These are phyloP conservation scores for Montipora cactus DNA, from an alignment of 64 coral and sea anemone genomes.

Conservation along the genomic window DNA sequence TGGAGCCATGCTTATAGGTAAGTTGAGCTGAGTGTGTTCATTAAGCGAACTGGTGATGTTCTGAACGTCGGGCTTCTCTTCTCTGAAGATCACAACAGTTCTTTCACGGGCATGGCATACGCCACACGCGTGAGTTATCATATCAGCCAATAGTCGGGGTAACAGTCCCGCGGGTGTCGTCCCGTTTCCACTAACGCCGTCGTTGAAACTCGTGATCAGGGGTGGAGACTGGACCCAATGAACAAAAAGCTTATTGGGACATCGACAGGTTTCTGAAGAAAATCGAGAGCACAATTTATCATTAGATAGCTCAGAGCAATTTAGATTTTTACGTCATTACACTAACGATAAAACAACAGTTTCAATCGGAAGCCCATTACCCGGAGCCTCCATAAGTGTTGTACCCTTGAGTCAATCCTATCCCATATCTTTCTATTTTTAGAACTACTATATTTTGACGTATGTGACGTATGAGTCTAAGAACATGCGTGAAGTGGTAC, in stretches of 20 bases:
- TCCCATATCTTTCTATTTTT: too few species aligned
- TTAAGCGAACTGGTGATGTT: background rate
- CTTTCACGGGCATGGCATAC: background rate
- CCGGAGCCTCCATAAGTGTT: too few species aligned
- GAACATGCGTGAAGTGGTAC: too few species aligned
- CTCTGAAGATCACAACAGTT: background rate
- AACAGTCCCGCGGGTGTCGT: background rate
- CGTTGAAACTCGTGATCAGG: background rate
- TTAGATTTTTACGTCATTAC: too few species aligned
- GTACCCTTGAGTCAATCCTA: too few species aligned
- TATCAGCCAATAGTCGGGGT: background rate
- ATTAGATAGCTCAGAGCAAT: too few species aligned
- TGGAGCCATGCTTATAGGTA: slow-evolving; percentile 11
- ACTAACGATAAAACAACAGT: too few species aligned
- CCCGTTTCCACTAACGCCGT: background rate
- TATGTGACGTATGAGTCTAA: too few species aligned
- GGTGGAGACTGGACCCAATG: slow-evolving; percentile 56
- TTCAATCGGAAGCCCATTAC: too few species aligned
- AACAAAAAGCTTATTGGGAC: slow-evolving; percentile 39
- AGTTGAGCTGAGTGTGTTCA: background rate
- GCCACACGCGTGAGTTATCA: background rate
- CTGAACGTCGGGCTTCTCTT: background rate
- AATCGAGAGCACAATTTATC: background rate
- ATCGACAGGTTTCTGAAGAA: slow-evolving; percentile 59
- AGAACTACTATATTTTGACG: too few species aligned